Conservation (phyloP, 2,113 vertebrate genomes). For the Mustela lutreola region DNA sequence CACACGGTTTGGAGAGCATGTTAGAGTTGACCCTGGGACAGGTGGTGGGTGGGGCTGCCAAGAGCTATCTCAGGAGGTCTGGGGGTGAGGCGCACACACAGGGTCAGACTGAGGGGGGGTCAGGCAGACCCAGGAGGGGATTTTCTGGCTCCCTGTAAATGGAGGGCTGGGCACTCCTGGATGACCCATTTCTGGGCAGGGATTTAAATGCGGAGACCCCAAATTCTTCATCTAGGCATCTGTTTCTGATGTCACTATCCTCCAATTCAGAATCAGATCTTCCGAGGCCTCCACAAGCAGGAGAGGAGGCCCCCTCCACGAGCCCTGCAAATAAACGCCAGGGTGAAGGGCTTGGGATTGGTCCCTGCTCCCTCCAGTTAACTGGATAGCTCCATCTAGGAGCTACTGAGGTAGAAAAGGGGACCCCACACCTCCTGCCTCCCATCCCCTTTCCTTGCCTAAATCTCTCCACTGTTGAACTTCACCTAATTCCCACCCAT, state of each 20-base stretch:
- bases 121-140: background rate
- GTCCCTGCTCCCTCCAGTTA: background rate
- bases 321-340: background rate
- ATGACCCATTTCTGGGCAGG: background rate
- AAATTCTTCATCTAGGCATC: background rate
- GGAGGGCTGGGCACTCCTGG: background rate
- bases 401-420: background rate
- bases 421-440: no score
- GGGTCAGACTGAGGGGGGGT: no score
- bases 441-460: background rate
- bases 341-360: fast-evolving
- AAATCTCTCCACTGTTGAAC: background rate
- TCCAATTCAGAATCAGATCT: background rate
- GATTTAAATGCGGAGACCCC: background rate
- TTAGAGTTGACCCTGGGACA: background rate
- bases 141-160: background rate
- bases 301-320: background rate
- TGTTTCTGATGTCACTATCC: background rate
- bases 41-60: background rate
- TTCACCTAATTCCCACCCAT: fast-evolving
- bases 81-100: background rate
- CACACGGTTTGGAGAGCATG: background rate
- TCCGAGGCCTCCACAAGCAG: background rate
- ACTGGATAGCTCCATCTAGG: background rate
- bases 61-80: background rate